Percentiles rank a stretch among this genome's conserved stretches.
phyloP scores from a whole-genome alignment of 2,888 invertebrate species.

The Crepidodera aurea region DNA sequence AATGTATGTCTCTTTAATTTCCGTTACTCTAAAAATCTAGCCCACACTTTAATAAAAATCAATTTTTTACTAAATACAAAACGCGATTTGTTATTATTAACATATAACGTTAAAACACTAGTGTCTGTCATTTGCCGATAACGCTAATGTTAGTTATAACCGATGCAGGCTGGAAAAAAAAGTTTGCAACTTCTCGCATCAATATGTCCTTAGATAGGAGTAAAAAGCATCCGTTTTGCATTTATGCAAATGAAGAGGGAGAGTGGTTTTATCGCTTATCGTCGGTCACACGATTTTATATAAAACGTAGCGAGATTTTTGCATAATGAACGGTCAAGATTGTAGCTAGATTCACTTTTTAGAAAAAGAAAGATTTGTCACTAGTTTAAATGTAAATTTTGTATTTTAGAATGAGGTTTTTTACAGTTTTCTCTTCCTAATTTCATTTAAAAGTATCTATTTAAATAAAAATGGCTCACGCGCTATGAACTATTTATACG shows the following conservation, averaged over 20 bases:
- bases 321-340: not conserved
- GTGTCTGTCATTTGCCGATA: not conserved
- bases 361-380: too few species aligned
- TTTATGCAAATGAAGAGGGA: constrained; percentile 9
- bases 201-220: not conserved
- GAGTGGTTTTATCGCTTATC: not conserved
- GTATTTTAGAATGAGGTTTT: too few species aligned
- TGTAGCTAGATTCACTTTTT: not conserved
- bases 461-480: too few species aligned
- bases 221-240: not conserved
- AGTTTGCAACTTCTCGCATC: not conserved
- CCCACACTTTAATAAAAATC: too few species aligned
- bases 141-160: not conserved
- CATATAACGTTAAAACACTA: constrained; percentile 8
- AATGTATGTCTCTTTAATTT: too few species aligned
- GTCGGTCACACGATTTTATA: constrained; percentile 1
- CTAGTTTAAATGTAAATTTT: too few species aligned
- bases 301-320: not conserved
- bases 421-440: too few species aligned
- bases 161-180: not conserved
- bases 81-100: too few species aligned
- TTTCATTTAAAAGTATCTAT: too few species aligned
- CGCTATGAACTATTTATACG: too few species aligned
- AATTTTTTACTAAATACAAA: too few species aligned
- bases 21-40: too few species aligned